Percentiles rank a stretch among this genome's conserved stretches.
Evolutionary conservation across 2,797 vertebrate genomes (phyloP).

Genomic region (Lophius americanus): DNA sequence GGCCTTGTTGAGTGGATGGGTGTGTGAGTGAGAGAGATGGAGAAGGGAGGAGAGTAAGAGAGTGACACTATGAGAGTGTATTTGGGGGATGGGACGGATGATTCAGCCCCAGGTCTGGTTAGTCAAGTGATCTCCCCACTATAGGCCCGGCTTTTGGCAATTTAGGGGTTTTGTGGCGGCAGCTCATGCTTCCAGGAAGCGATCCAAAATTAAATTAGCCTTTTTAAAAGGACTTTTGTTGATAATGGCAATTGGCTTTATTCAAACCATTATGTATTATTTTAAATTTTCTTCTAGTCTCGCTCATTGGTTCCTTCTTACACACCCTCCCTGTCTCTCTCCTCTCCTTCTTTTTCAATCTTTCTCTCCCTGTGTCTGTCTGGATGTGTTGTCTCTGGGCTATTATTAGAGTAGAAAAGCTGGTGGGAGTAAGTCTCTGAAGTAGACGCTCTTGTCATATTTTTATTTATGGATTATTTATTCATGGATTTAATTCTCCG

Average conservation of each 20-base stretch:
- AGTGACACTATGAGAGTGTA: slow-evolving; percentile 71
- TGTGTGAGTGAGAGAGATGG: slow-evolving; percentile 7
- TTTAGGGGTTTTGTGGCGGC: slow-evolving; percentile 63
- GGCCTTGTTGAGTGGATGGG: slow-evolving; percentile 36
- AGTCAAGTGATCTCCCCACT: slow-evolving; percentile 64
- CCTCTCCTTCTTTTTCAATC: slow-evolving; percentile 58
- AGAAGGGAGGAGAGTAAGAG: slow-evolving; percentile 42
- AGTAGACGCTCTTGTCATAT: slow-evolving; percentile 83
- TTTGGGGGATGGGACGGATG: slow-evolving; percentile 72
- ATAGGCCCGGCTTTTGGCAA: slow-evolving; percentile 68
- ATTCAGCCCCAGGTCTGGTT: slow-evolving; percentile 77
- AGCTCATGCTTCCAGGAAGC: slow-evolving; percentile 72
- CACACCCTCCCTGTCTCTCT: slow-evolving; percentile 62
- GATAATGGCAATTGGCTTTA: slow-evolving; percentile 75
- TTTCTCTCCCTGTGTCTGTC: slow-evolving; percentile 73
- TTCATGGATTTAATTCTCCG: slow-evolving; percentile 54
- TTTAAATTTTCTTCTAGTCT: slow-evolving; percentile 71
- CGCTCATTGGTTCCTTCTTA: slow-evolving; percentile 68
- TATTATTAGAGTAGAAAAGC: slow-evolving; percentile 86
- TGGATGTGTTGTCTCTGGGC: slow-evolving; percentile 80
- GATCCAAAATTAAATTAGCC: slow-evolving; percentile 76
- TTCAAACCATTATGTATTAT: slow-evolving; percentile 73
- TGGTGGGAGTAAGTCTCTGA: slow-evolving; percentile 83
- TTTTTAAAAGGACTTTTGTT: slow-evolving; percentile 75
- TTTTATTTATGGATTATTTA: slow-evolving; percentile 82